phyloP scores from a whole-genome alignment of 2,113 vertebrate genomes.

The Podarcis muralis region DNA sequence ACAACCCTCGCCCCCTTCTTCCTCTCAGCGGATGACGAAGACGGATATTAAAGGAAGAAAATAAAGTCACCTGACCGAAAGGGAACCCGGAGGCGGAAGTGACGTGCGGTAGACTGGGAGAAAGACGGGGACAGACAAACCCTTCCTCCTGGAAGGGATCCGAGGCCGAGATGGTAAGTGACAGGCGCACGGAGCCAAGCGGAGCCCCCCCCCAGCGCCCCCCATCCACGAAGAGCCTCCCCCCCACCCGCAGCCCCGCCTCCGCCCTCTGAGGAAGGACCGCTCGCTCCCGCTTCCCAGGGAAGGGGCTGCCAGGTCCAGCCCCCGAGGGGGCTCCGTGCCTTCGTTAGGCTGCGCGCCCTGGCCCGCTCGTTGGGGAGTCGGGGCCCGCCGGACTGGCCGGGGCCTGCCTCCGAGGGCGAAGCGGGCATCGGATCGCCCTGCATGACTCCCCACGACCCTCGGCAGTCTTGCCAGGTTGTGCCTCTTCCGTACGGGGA shows the following conservation, averaged over 20 bases:
- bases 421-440: background rate
- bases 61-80: background rate
- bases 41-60: constrained; percentile 9
- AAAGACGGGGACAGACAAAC: background rate
- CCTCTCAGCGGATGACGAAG: constrained; percentile 9
- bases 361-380: background rate
- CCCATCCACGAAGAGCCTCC: too few relatives aligned
- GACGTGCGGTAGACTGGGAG: background rate
- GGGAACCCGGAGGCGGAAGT: constrained; percentile 30
- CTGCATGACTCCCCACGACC: too few relatives aligned
- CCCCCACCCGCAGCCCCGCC: background rate
- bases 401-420: background rate
- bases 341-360: background rate
- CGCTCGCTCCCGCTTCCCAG: too few relatives aligned
- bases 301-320: background rate
- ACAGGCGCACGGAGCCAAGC: background rate
- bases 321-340: background rate
- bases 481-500: background rate
- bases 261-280: background rate
- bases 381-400: background rate
- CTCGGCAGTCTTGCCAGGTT: background rate
- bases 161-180: constrained; percentile 19
- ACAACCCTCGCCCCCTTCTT: background rate
- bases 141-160: constrained; percentile 4
- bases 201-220: too few relatives aligned